These are phyloP conservation scores for Oreochromis aureus DNA, from an alignment of 2,113 vertebrate genomes.

Conservation along the genomic window DNA sequence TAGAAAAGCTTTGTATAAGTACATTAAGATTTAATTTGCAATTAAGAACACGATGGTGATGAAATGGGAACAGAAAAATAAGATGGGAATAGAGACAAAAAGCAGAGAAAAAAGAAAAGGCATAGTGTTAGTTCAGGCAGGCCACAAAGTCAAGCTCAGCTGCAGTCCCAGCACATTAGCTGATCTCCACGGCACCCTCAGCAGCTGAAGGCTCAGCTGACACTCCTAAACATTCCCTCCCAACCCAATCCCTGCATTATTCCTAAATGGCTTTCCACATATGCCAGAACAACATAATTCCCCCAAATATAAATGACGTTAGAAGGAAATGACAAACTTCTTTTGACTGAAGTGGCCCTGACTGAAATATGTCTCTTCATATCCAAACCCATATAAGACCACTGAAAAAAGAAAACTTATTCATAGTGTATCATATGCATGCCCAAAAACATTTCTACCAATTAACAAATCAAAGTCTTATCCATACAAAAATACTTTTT, in stretches of 20 bases:
- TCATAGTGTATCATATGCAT: neutral
- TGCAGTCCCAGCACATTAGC: neutral
- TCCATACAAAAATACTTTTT: accelerated
- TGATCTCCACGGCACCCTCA: accelerated
- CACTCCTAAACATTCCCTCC: neutral
- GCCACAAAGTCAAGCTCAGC: neutral
- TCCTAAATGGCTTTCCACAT: neutral
- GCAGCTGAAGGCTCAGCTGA: neutral
- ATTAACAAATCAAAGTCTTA: neutral
- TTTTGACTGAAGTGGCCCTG: neutral
- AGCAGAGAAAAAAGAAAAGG: neutral
- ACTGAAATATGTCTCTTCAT: neutral
- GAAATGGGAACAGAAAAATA: neutral
- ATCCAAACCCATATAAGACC: neutral
- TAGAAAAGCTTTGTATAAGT: neutral
- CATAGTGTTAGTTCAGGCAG: neutral
- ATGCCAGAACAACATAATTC: neutral
- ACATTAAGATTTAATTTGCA: neutral
- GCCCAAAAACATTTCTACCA: neutral
- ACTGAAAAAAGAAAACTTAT: neutral
- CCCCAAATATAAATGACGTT: neutral
- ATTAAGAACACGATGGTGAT: neutral
- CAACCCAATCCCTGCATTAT: neutral
- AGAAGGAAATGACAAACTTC: neutral
- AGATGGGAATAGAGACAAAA: neutral